Percentiles rank a stretch among this genome's conserved stretches.
Conservation (phyloP, 2,797 vertebrate species). For the Saxicola maurus region DNA sequence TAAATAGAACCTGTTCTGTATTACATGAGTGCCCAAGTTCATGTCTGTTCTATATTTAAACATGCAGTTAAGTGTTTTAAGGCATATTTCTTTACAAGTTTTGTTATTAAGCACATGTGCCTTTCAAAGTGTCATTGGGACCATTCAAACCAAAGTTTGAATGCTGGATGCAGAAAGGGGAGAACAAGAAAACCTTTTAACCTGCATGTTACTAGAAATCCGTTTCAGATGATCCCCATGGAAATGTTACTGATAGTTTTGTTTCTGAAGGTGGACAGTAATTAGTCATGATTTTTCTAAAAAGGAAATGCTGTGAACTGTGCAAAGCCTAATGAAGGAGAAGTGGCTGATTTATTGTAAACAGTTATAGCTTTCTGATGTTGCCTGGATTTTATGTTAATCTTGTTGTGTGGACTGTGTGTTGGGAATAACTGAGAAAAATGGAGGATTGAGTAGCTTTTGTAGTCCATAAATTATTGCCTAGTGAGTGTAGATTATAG, state of each 20-base stretch:
- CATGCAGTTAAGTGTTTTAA: neutral
- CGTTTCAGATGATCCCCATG: slow-evolving; percentile 5
- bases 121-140: neutral
- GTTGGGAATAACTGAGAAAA: neutral
- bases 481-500: neutral
- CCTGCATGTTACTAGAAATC: neutral
- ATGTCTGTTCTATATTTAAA: slow-evolving; percentile 14
- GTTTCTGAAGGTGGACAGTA: slow-evolving; percentile 23
- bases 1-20: slow-evolving; percentile 31
- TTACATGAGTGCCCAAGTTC: neutral
- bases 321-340: slow-evolving; percentile 17
- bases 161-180: slow-evolving; percentile 10
- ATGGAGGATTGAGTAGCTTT: neutral
- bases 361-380: neutral
- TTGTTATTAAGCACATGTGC: slow-evolving; percentile 24
- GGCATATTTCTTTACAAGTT: slow-evolving; percentile 10
- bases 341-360: neutral
- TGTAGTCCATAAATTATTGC: neutral
- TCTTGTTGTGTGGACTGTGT: neutral
- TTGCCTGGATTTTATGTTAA: neutral
- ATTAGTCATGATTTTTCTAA: slow-evolving; percentile 10
- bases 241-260: slow-evolving; percentile 3
- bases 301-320: neutral
- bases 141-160: slow-evolving; percentile 4
- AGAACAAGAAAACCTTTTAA: slow-evolving; percentile 30